Percentiles rank a stretch among this genome's conserved stretches.
Evolutionary conservation across 2,888 invertebrate genomes (phyloP).

Genomic region (Sminthurides aquaticus): DNA sequence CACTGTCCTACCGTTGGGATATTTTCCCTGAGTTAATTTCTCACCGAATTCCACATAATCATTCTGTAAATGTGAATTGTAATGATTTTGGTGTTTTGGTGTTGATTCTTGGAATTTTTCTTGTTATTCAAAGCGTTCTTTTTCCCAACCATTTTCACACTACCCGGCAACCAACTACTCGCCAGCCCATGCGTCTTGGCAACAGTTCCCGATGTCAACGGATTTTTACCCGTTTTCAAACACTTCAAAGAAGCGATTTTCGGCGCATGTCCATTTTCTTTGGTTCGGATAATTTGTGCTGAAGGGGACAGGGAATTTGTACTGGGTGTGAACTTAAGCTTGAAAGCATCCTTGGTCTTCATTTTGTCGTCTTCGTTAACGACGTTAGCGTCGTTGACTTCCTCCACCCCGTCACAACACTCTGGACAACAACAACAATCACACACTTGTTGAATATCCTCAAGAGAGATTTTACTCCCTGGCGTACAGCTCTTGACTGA

Average conservation of each 20-base stretch:
- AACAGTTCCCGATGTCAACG: neutral
- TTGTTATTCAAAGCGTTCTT: constrained; percentile 20
- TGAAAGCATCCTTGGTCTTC: too few species aligned
- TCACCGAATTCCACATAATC: constrained; percentile 41
- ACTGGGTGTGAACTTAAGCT: too few species aligned
- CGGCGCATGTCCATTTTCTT: constrained; percentile 37
- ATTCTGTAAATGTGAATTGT: constrained; percentile 14
- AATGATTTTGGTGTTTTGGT: neutral
- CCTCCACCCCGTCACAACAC: neutral
- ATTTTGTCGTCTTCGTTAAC: neutral
- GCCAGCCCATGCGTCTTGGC: neutral
- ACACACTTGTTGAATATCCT: neutral
- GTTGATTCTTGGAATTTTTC: constrained; percentile 18
- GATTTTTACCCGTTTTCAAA: constrained; percentile 30
- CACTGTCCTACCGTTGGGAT: constrained; percentile 51
- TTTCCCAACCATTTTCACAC: constrained; percentile 15
- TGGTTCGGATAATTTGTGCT: constrained; percentile 9
- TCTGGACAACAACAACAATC: neutral
- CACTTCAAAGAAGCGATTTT: constrained; percentile 42
- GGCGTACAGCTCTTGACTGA: too few species aligned
- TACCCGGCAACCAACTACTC: constrained; percentile 11
- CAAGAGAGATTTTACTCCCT: neutral
- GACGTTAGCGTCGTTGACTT: neutral
- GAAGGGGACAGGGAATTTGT: too few species aligned
- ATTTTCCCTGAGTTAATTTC: constrained; percentile 40